Evolutionary conservation across 2,888 invertebrate species (phyloP), one percentile per base, ranked within the genome.

Genomic region (Tipula confusa): DNA sequence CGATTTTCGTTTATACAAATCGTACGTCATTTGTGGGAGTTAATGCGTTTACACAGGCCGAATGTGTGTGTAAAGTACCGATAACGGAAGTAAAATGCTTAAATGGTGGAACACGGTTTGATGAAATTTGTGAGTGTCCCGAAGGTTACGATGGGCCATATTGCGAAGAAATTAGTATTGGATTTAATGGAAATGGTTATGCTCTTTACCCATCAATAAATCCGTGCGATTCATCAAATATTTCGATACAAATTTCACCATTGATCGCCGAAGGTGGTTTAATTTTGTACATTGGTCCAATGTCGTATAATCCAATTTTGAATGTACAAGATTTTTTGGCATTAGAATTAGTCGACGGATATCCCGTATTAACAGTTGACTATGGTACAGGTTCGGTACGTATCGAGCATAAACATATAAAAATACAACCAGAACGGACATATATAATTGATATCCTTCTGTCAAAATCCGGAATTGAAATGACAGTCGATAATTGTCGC

Each of bases 21-120:
- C 94, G 93, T 0, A 97, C 97, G 0, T 97, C 97, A 2, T 96
- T 98, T 88, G 97, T 99, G 13, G 98, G 98, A 0, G 96, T 99
- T 0, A 93, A 94, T 28, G 96, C 97, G 0, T 91, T 95, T 36
- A 94, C 96, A 0, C 94, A 95, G 88, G 94, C 96, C 0, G 92
- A 94, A 82, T 98, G 97, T 87, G 92, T 91, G 0, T 96, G 96
- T 85, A 88, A 88, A 85, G 88, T 87, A 0, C 84, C 84, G 0
- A n/a, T 84, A 0, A 83, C 85, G 18, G 84, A 85, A n/a, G 91
- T 92, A 84, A 90, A 91, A 0, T 97, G 97, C 87, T 90, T 95
- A 83, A 97, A 97, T 87, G 96, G 96, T 85, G 97, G 94, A 79
- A 91, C 92, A 0, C 90, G 91, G 1, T 91, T 92, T 64, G 92